Evolutionary conservation across 2,888 invertebrate species (phyloP).

Genomic region (Craniophora ligustri): DNA sequence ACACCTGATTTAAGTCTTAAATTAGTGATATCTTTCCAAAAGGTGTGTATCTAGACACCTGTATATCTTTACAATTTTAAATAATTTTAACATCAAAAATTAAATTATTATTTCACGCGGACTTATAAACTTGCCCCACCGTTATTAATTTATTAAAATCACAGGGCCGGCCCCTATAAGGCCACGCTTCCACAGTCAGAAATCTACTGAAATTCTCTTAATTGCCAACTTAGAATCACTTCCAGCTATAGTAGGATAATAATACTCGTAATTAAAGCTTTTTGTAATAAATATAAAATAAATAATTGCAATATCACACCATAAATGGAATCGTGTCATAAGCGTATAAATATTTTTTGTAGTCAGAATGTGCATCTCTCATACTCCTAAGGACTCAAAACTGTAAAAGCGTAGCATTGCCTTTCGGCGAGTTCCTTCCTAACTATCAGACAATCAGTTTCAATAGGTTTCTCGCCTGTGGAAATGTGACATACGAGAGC

Average conservation of each 20-base stretch:
- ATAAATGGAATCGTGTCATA: constrained; percentile 26
- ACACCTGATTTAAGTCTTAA: constrained; percentile 12
- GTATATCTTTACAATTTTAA: constrained; percentile 72
- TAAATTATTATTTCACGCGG: constrained; percentile 58
- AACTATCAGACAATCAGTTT: constrained; percentile 20
- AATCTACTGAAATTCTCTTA: constrained; percentile 18
- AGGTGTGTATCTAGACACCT: constrained; percentile 17
- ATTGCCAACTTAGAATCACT: constrained; percentile 24
- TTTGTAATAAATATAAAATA: constrained; percentile 27
- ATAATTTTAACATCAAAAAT: constrained; percentile 69
- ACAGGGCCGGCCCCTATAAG: constrained; percentile 54
- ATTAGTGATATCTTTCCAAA: constrained; percentile 36
- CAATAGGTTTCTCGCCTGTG: constrained; percentile 45
- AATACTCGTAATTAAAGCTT: constrained; percentile 28
- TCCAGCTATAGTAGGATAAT: constrained; percentile 5
- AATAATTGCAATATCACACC: constrained; percentile 33
- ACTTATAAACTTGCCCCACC: constrained; percentile 72
- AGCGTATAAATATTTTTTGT: constrained; percentile 38
- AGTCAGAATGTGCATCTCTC: constrained; percentile 19
- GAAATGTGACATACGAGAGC: constrained; percentile 61
- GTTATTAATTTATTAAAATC: constrained; percentile 59
- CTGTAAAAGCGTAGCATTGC: constrained; percentile 26
- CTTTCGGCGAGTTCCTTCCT: constrained; percentile 33
- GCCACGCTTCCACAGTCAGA: constrained; percentile 57
- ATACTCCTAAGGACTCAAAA: constrained; percentile 16